phyloP scores from a whole-genome alignment of 1,140 invertebrate species.

The Sweltsa coloradensis region DNA sequence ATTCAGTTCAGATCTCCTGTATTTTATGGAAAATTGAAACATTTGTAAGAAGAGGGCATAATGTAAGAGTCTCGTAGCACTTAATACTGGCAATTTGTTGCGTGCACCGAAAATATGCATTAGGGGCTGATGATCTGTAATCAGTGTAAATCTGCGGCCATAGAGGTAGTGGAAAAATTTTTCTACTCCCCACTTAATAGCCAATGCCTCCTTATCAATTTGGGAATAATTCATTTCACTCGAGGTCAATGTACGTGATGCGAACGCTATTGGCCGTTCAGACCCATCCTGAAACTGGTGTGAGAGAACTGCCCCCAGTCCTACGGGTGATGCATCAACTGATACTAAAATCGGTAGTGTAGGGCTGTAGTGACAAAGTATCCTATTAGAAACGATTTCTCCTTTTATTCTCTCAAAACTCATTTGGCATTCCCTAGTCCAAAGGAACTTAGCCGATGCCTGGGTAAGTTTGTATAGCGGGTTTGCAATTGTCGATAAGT shows the following conservation, averaged over 20 bases:
- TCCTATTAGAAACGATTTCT: constrained; percentile 17
- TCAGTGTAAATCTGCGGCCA: constrained; percentile 28
- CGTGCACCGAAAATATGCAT: constrained; percentile 26
- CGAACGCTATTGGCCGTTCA: constrained; percentile 32
- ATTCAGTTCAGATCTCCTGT: constrained; percentile 15
- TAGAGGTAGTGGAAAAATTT: constrained; percentile 32
- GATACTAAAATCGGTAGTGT: constrained; percentile 27
- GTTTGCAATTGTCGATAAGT: not conserved
- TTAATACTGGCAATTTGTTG: constrained; percentile 23
- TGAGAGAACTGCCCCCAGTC: constrained; percentile 32
- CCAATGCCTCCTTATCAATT: constrained; percentile 33
- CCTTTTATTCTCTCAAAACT: constrained; percentile 23
- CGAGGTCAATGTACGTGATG: constrained; percentile 27
- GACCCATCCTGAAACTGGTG: constrained; percentile 26
- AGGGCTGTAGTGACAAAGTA: constrained; percentile 29
- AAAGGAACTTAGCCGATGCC: constrained; percentile 6
- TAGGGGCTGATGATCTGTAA: constrained; percentile 35
- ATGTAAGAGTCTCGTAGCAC: constrained; percentile 22
- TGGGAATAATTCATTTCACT: constrained; percentile 31
- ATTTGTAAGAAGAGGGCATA: constrained; percentile 21
- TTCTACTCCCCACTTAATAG: constrained; percentile 27
- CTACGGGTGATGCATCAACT: constrained; percentile 33
- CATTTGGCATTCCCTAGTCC: constrained; percentile 15
- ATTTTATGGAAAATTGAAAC: constrained; percentile 19
- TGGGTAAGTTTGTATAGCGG: not conserved